Conservation (phyloP, 2,888 invertebrate genomes). For the Agriotes lineatus region DNA sequence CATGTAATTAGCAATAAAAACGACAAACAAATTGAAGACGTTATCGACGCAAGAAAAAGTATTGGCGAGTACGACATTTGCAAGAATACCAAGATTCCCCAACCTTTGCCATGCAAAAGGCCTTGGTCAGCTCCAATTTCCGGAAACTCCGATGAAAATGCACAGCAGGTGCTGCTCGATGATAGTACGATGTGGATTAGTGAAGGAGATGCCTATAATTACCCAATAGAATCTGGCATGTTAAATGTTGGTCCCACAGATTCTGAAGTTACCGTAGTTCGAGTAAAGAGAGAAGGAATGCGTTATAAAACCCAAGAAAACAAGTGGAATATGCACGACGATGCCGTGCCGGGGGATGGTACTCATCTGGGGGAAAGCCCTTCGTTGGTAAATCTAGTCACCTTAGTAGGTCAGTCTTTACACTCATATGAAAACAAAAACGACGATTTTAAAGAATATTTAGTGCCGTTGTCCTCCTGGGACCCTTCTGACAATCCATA, state of each 20-base stretch:
- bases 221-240: constrained; percentile 39
- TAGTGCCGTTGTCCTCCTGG: constrained; percentile 72
- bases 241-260: constrained; percentile 69
- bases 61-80: constrained; percentile 61
- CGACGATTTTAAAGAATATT: constrained; percentile 67
- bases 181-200: constrained; percentile 51
- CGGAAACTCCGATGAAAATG: constrained; percentile 28
- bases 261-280: constrained; percentile 72
- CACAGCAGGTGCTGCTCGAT: constrained; percentile 18
- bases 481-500: constrained; percentile 62
- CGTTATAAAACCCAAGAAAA: constrained; percentile 60
- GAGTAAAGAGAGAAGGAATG: constrained; percentile 66
- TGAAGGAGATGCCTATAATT: constrained; percentile 52
- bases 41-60: constrained; percentile 62
- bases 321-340: constrained; percentile 67
- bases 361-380: constrained; percentile 71
- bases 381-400: constrained; percentile 72
- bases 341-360: constrained; percentile 70
- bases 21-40: constrained; percentile 61
- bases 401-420: constrained; percentile 65
- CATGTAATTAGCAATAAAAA: not conserved
- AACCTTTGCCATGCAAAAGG: constrained; percentile 48
- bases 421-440: constrained; percentile 35
- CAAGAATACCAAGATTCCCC: constrained; percentile 48
- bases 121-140: constrained; percentile 54